Base-by-base conservation (phyloP, 2,113 vertebrate genomes). In the Hippocampus zosterae region DNA sequence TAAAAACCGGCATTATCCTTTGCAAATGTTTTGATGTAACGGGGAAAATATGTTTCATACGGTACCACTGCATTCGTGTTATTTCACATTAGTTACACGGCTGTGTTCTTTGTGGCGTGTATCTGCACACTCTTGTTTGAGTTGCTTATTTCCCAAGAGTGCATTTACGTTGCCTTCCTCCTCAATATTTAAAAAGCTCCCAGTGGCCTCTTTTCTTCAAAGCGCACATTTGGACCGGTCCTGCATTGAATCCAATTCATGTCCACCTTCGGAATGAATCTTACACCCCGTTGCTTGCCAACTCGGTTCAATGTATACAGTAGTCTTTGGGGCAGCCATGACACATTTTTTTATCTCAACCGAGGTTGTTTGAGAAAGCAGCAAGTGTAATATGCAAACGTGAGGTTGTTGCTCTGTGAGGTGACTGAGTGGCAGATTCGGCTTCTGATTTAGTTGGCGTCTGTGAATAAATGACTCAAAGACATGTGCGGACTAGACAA, bases 351-450 rank as follows among this genome's bases (percentile, higher is more conserved):
- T 68, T 46, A 76, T 74, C 71, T 82, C 42, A 53, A 59, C 74
- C 44, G 1, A 41, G 65, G 76, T 46, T 84, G 65, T 87, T 77
- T 82, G 69, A 78, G 73, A 57, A 68, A 81, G 67, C 53, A 42
- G 21, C n/a, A 46, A 71, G 69, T 81, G 50, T 77, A 67, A 66
- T 71, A 80, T 80, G 72, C 66, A 85, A 86, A 84, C 69, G 60
- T 41, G n/a, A n/a, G n/a, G n/a, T n/a, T n/a, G n/a, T 11, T 44
- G 23, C 48, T n/a, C 37, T 21, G 69, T 81, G 76, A 75, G 75
- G 69, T 71, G 52, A 72, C 25, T 67, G 65, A 78, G 57, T 13
- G 19, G 25, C 63, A 68, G 73, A 78, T 72, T 81, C 79, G 56
- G 80, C 76, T 70, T 74, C 69, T 77, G 53, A 83, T 75, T 77